Evolutionary conservation across 2,113 vertebrate genomes (phyloP).

Genomic region (Cygnus buccinator): DNA sequence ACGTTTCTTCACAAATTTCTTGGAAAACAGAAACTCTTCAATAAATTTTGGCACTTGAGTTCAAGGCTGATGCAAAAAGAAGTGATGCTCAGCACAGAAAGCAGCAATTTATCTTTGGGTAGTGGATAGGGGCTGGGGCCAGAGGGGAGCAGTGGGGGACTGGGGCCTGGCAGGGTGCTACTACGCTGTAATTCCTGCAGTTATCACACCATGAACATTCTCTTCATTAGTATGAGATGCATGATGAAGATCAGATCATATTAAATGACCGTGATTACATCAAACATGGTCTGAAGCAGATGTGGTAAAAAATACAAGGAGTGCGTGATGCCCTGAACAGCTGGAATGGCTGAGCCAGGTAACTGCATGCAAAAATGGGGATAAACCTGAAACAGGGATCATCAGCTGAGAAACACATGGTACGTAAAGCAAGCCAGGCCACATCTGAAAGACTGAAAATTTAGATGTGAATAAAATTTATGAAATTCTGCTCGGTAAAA

Average conservation of each 20-base stretch:
- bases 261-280: not conserved
- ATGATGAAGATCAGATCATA: not conserved
- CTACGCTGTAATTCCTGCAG: not conserved
- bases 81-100: not conserved
- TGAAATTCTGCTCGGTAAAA: not conserved
- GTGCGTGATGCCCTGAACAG: not conserved
- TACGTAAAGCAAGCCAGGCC: not conserved
- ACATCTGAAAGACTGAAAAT: not conserved
- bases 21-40: not conserved
- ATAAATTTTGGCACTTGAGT: not conserved
- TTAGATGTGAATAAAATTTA: slow-evolving; percentile 6
- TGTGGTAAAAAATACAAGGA: not conserved
- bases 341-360: not conserved
- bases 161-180: not conserved
- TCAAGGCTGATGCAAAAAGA: not conserved
- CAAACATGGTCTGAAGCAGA: not conserved
- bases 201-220: not conserved
- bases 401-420: not conserved
- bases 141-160: not conserved
- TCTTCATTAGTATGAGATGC: not conserved
- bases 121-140: not conserved
- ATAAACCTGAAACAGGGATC: not conserved
- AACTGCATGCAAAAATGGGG: not conserved
- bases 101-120: not conserved
- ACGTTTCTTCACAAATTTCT: not conserved